These are phyloP conservation scores for Aproaerema taeniolella DNA, from an alignment of 2,888 invertebrate genomes.

Conservation along the genomic window DNA sequence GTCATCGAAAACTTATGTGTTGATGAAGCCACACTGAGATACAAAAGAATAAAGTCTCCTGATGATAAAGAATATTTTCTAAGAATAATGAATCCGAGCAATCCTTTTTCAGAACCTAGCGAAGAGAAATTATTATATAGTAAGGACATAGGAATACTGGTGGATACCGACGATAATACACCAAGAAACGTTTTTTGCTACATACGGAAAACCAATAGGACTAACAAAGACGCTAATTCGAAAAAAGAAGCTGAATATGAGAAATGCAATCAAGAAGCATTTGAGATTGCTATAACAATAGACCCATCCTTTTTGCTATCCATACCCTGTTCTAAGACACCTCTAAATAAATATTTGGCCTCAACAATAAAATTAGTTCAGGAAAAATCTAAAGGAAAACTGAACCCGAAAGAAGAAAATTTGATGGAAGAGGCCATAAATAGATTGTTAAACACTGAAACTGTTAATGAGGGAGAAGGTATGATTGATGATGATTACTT, in stretches of 20 bases:
- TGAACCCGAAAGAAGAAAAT: no score
- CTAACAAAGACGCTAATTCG: not conserved
- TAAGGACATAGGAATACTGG: not conserved
- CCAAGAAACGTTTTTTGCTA: not conserved
- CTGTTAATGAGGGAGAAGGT: no score
- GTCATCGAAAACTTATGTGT: not conserved
- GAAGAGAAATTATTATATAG: not conserved
- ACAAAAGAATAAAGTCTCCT: not conserved
- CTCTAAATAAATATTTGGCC: not conserved
- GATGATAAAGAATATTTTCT: not conserved
- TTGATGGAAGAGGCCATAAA: no score
- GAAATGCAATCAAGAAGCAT: not conserved
- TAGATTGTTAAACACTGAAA: no score
- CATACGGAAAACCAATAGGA: not conserved
- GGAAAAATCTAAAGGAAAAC: no score
- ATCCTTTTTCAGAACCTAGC: constrained; percentile 2
- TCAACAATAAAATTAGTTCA: not conserved
- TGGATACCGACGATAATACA: not conserved
- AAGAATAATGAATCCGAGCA: not conserved
- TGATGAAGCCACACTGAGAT: constrained; percentile 1
- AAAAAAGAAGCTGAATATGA: not conserved
- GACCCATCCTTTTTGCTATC: not conserved
- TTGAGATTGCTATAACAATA: not conserved
- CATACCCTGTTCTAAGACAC: not conserved
- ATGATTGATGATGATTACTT: no score